Base-by-base conservation (phyloP, 2,797 vertebrate species). In the Phaenicophaeus curvirostris region DNA sequence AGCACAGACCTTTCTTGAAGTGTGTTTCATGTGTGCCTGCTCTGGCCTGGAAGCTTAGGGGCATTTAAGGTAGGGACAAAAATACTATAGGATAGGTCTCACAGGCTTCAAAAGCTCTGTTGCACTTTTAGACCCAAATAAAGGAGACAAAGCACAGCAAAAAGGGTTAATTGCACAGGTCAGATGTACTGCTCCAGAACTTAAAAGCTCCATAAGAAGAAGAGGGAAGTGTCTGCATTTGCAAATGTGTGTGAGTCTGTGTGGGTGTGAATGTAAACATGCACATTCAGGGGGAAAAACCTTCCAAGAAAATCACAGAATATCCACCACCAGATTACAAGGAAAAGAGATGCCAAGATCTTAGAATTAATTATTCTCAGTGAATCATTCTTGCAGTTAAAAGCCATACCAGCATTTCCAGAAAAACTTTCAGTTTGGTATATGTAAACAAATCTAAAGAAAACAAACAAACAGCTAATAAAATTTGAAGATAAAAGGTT, bases 371-470 rank as follows among this genome's bases (percentile, higher is more conserved):
- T 96, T 95, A 79, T 82, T 86, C 71, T 35, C 25, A 24, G 76
- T 96, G 94, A 96, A 86, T 95, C 89, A 95, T 15, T 82, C 74
- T 35, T 81, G 39, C 44, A 91, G 37, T 91, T 91, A 86, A 96
- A 95, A 93, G 94, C 65, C 83, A 75, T 90, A 95, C 92, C 87
- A 90, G 91, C 91, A 92, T 95, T 96, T 94, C 95, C 94, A 94
- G 94, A 95, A 96, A 93, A 94, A 78, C 94, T 67, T 74, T 95
- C 67, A 67, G 85, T 94, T 87, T 3, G 0, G 78, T 74, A n/a
- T 77, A 90, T 88, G 48, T 95, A 96, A 96, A 96, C 85, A 88
- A 86, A 91, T 90, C 44, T 59, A 78, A 89, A 83, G 87, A 92
- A 96, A 96, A 95, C 82, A 93, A 96, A 95, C 75, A 95, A 96